These are phyloP conservation scores for Gallinago nigripennis DNA, from an alignment of 2,797 vertebrate genomes.

Conservation along the genomic window DNA sequence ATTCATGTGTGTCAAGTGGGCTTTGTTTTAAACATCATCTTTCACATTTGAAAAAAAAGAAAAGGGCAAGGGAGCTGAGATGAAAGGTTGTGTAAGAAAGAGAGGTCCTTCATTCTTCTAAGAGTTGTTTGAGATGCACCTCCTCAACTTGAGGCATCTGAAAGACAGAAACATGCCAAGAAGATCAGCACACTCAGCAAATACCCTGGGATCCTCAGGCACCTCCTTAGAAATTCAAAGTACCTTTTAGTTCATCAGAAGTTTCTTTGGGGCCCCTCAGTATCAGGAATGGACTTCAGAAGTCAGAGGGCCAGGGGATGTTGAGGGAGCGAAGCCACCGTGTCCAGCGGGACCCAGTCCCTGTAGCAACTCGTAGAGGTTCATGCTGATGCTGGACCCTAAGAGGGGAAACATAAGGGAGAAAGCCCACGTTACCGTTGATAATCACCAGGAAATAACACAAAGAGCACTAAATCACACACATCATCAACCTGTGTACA, in stretches of 20 bases:
- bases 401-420: background rate
- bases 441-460: background rate
- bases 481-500: background rate
- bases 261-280: background rate
- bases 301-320: constrained; percentile 54
- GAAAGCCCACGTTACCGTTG: background rate
- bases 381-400: constrained; percentile 40
- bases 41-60: constrained; percentile 20
- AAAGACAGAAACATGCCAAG: background rate
- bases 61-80: background rate
- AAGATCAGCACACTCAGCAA: background rate
- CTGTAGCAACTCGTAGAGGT: background rate
- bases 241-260: constrained; percentile 35
- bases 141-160: constrained; percentile 20
- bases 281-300: background rate
- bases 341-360: constrained; percentile 15
- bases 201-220: background rate
- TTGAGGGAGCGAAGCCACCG: constrained; percentile 63
- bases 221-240: background rate
- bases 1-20: constrained; percentile 13
- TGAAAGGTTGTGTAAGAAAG: background rate
- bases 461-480: background rate
- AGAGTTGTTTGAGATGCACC: background rate
- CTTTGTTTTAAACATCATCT: background rate
- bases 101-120: constrained; percentile 48